phyloP scores from a whole-genome alignment of 2,797 vertebrate species.

The Acanthiza pusilla region DNA sequence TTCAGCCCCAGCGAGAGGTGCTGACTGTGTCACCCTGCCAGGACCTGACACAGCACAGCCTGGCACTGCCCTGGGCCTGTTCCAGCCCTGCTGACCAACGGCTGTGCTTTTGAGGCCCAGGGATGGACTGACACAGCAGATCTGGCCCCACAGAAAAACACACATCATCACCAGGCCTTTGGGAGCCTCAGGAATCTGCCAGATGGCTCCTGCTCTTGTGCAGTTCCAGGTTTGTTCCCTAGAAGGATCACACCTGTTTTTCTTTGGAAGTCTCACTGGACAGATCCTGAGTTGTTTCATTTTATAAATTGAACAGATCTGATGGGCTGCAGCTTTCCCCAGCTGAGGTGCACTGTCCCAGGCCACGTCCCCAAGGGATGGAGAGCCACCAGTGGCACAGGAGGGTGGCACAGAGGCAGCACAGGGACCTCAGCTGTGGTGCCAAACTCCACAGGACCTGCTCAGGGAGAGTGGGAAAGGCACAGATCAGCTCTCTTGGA shows the following conservation, averaged over 20 bases:
- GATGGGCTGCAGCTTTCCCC: not conserved
- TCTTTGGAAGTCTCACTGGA: not conserved
- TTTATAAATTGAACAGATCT: not conserved
- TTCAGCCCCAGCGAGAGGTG: not conserved
- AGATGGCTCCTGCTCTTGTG: not conserved
- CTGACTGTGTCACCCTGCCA: not conserved
- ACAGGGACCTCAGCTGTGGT: not conserved
- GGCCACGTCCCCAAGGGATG: not conserved
- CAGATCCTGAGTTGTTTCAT: not conserved
- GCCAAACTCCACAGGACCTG: not conserved
- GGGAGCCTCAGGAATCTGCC: not conserved
- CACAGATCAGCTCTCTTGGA: not conserved
- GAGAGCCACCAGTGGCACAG: not conserved
- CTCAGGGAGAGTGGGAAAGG: not conserved
- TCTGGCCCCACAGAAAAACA: not conserved
- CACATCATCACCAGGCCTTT: not conserved
- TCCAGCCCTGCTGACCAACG: not conserved
- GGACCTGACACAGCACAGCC: not conserved
- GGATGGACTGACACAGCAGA: not conserved
- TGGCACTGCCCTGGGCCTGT: not conserved
- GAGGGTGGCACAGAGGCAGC: accelerated
- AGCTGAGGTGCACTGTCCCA: not conserved
- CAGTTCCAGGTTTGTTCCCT: not conserved
- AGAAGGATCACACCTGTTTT: not conserved
- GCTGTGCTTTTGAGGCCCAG: not conserved